Percentiles rank a stretch among this genome's conserved stretches.
Conservation (phyloP, 1,140 invertebrate genomes). For the Drosophila rufa region DNA sequence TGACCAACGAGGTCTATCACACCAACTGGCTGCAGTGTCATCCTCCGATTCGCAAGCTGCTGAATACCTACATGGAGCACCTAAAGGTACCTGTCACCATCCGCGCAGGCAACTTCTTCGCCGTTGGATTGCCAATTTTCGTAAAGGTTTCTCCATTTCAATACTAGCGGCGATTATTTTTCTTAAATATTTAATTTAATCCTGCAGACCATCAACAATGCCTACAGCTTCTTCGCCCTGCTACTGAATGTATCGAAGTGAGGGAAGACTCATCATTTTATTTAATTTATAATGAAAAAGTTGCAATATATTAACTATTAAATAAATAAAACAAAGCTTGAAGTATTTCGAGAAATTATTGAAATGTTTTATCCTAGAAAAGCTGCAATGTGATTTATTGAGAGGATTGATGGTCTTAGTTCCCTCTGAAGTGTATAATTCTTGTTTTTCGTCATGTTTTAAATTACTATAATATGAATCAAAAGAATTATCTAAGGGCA, state of each 20-base stretch:
- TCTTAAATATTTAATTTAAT: neutral
- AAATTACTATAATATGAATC: too few species aligned
- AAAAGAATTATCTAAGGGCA: too few species aligned
- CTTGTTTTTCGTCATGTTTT: too few species aligned
- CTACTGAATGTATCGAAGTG: conserved; percentile 69
- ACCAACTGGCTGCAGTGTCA: conserved; percentile 66
- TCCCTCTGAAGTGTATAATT: too few species aligned
- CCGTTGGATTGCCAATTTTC: conserved; percentile 75
- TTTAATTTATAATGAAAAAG: neutral
- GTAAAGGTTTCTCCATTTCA: conserved; percentile 53
- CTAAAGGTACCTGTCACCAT: conserved; percentile 64
- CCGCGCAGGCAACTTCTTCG: conserved; percentile 69
- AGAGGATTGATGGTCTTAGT: too few species aligned
- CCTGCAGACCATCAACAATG: conserved; percentile 73
- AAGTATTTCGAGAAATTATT: neutral
- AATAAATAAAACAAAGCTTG: neutral
- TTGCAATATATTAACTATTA: too few species aligned
- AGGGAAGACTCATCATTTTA: neutral
- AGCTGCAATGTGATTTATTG: too few species aligned
- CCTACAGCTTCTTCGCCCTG: conserved; percentile 76
- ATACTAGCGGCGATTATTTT: too few species aligned
- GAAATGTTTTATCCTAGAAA: too few species aligned
- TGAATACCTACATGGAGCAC: conserved; percentile 73
- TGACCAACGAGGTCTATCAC: conserved; percentile 70
- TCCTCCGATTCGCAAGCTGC: conserved; percentile 42